Evolutionary conservation across 2,797 vertebrate species (phyloP).

Genomic region (Gymnothorax reevesii): DNA sequence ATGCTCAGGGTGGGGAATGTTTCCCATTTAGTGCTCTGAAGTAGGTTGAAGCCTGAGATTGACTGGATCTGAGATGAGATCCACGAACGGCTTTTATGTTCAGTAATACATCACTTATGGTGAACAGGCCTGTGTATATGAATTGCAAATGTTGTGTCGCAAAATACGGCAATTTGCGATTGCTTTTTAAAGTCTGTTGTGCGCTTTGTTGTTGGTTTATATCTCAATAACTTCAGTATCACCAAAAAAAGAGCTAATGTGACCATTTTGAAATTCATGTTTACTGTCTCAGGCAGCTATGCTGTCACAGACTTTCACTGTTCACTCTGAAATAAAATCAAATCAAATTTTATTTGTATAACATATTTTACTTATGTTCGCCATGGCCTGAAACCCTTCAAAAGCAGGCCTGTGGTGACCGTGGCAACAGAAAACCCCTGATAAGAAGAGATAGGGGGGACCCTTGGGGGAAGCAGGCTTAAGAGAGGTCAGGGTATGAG

Average conservation of each 20-base stretch:
- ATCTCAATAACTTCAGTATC: neutral
- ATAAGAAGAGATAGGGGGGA: too few relatives aligned
- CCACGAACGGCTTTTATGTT: neutral
- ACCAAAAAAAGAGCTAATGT: neutral
- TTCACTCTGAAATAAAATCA: too few relatives aligned
- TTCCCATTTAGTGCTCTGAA: neutral
- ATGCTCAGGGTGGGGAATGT: neutral
- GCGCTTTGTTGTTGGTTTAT: neutral
- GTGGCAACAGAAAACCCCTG: too few relatives aligned
- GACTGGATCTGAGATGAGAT: slow-evolving; percentile 8
- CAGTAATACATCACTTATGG: neutral
- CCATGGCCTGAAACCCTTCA: too few relatives aligned
- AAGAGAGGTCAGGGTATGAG: too few relatives aligned
- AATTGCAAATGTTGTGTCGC: neutral
- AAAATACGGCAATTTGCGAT: neutral
- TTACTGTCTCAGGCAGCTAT: neutral
- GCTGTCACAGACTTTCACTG: neutral
- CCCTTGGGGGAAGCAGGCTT: too few relatives aligned
- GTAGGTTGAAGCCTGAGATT: neutral
- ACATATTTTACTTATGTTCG: too few relatives aligned
- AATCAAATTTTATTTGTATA: too few relatives aligned
- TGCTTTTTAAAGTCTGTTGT: neutral
- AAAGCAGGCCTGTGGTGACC: too few relatives aligned
- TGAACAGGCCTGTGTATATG: neutral
- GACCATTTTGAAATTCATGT: neutral